Evolutionary conservation across 2,888 invertebrate genomes (phyloP).

Genomic region (Philaethria dido): DNA sequence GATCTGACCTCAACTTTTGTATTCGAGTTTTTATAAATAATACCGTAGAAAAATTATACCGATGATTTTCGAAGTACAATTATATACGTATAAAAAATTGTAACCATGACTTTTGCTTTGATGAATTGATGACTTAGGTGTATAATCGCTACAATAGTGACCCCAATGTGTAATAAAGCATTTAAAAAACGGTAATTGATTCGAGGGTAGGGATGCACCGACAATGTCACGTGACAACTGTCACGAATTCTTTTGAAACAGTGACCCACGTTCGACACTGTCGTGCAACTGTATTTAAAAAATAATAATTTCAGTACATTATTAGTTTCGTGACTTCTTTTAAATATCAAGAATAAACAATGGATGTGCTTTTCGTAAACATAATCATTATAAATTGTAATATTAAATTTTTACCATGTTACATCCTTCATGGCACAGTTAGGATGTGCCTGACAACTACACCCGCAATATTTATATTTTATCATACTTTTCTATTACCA

Average conservation of each 20-base stretch:
- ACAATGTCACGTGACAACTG: slow-evolving; percentile 56
- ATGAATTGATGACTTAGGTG: slow-evolving; percentile 2
- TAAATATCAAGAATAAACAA: slow-evolving; percentile 13
- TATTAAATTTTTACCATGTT: background rate
- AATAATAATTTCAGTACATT: slow-evolving; percentile 40
- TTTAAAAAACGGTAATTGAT: slow-evolving; percentile 44
- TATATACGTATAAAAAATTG: background rate
- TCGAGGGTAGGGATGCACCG: slow-evolving; percentile 40
- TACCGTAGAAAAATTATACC: background rate
- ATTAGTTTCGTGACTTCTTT: slow-evolving; percentile 22
- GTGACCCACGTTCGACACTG: slow-evolving; percentile 55
- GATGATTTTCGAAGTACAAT: background rate
- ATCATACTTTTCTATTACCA: background rate
- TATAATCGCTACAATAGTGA: slow-evolving; percentile 35
- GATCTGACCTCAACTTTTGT: slow-evolving; percentile 27
- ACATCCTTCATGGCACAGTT: too few relatives aligned
- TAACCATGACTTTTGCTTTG: background rate
- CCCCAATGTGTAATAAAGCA: slow-evolving; percentile 44
- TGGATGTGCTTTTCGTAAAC: background rate
- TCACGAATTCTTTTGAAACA: slow-evolving; percentile 60
- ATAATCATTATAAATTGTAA: background rate
- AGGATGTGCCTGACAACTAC: too few relatives aligned
- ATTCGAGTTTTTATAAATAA: slow-evolving; percentile 22
- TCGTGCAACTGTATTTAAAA: slow-evolving; percentile 56
- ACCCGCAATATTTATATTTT: background rate